Evolutionary conservation across 2,888 invertebrate species (phyloP), one percentile per base, ranked within the genome.

Genomic region (Calliopum simillimum): DNA sequence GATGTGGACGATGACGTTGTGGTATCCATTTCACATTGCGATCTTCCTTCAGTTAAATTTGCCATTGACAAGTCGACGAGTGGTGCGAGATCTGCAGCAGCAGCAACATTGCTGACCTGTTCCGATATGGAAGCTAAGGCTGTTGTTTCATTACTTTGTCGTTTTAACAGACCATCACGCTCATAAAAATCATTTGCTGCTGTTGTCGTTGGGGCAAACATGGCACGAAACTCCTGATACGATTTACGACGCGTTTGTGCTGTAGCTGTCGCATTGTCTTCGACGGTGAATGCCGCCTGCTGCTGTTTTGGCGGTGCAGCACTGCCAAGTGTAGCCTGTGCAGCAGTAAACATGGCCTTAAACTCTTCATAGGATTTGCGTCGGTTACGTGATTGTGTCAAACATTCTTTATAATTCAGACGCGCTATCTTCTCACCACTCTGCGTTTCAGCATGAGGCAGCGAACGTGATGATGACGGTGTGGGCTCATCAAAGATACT

Each of bases 311-410:
- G 14, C 25, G 62, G 44, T 47, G 71, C n/a, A 14, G 19, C 16
- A 49, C 61, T 19, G 49, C 49, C 46, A n/a, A 59, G 55, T 13
- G 68, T 56, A 8, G 67, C 56, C 13, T 70, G 68, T 0, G 77
- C 76, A 23, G 73, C 73, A 33, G 75, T 74, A 77, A 86, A 86
- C 75, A 85, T 80, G 23, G 85, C 85, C 75, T 87, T 86, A 72
- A 86, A 86, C 77, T 86, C 86, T 72, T 86, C 86, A 72, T 86
- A 86, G 43, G 86, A 86, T 73, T 86, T 86, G 71, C 86, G 83
- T 6, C 86, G 84, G 74, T 86, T 86, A 16, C 86, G 79, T 14
- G 86, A 86, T 74, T 86, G 86, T 61, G 84, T 84, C 68, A 86
- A 74, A 41, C 86, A 86, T 70, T 86, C 86, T 72, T 85, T 86